These are phyloP conservation scores for Pinctada fucata DNA, from an alignment of 2,888 invertebrate genomes.

Conservation along the genomic window DNA sequence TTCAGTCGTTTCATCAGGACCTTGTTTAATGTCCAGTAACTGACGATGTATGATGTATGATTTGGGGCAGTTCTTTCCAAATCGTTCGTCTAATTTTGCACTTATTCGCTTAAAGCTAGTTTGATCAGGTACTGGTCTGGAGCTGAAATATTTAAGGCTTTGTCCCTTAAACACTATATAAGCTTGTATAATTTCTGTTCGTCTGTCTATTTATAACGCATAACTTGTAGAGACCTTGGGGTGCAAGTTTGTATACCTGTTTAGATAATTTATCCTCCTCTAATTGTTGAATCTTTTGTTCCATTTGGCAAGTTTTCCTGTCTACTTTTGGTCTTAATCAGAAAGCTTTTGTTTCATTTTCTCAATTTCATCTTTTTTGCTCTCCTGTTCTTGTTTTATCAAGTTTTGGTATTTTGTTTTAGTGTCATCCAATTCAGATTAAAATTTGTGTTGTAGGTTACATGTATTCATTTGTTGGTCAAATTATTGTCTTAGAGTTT, in stretches of 20 bases:
- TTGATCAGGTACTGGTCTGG: neutral
- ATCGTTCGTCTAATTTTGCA: slow-evolving; percentile 14
- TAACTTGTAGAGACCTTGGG: neutral
- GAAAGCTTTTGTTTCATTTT: neutral
- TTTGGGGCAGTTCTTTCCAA: neutral
- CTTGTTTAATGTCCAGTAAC: slow-evolving; percentile 19
- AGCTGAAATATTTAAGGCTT: slow-evolving; percentile 20
- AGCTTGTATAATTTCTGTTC: slow-evolving; percentile 13
- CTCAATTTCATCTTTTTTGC: neutral
- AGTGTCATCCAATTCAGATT: no score
- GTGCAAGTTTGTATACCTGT: neutral
- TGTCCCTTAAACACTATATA: slow-evolving; percentile 28
- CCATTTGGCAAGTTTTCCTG: neutral
- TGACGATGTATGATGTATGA: slow-evolving; percentile 24
- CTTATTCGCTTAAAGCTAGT: neutral
- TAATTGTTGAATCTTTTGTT: slow-evolving; percentile 12
- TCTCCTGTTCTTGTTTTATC: neutral
- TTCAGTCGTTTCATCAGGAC: slow-evolving; percentile 10
- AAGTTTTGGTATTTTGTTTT: neutral
- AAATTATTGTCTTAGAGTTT: neutral
- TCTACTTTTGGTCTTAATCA: neutral
- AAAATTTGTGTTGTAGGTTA: slow-evolving; percentile 5
- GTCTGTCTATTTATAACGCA: neutral
- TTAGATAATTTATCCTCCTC: neutral
- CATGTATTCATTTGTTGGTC: slow-evolving; percentile 1